A percentile compares a stretch with the other conserved stretches of the same genome.
phyloP scores from a whole-genome alignment of 2,888 invertebrate genomes.

The Phania funesta region DNA sequence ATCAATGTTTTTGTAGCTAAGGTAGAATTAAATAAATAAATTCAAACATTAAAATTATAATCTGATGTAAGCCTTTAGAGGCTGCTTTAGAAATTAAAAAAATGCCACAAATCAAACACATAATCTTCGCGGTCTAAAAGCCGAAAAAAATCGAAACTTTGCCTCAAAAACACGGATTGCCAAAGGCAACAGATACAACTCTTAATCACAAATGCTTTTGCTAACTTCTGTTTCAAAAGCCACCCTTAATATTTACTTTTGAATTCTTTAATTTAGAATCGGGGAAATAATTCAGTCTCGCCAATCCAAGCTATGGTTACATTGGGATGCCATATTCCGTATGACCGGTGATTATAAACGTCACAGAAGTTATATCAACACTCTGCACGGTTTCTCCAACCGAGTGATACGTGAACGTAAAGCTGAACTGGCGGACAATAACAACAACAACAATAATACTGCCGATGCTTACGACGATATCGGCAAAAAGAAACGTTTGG shows the following conservation, averaged over 20 bases:
- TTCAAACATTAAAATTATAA: too few relatives aligned
- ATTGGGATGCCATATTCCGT: constrained; percentile 83
- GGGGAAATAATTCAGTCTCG: constrained; percentile 82
- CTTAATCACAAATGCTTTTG: too few relatives aligned
- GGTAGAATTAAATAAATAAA: too few relatives aligned
- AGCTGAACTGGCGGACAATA: constrained; percentile 76
- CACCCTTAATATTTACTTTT: background rate
- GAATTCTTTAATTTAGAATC: constrained; percentile 77
- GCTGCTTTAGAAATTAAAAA: too few relatives aligned
- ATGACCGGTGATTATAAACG: constrained; percentile 82
- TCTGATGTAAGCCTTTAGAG: too few relatives aligned
- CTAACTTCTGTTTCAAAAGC: background rate
- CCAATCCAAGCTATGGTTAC: constrained; percentile 84
- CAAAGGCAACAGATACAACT: too few relatives aligned
- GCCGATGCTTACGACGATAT: constrained; percentile 76
- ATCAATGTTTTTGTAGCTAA: too few relatives aligned
- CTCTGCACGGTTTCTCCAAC: constrained; percentile 81
- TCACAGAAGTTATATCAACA: constrained; percentile 81
- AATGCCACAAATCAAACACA: too few relatives aligned
- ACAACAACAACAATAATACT: constrained; percentile 71
- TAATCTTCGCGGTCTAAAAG: too few relatives aligned
- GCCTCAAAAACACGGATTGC: too few relatives aligned
- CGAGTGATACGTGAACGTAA: constrained; percentile 81
- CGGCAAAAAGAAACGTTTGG: constrained; percentile 82
- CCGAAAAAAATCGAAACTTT: too few relatives aligned